These are phyloP conservation scores for Aricia artaxerxes DNA, from an alignment of 2,888 invertebrate species.

Conservation along the genomic window DNA sequence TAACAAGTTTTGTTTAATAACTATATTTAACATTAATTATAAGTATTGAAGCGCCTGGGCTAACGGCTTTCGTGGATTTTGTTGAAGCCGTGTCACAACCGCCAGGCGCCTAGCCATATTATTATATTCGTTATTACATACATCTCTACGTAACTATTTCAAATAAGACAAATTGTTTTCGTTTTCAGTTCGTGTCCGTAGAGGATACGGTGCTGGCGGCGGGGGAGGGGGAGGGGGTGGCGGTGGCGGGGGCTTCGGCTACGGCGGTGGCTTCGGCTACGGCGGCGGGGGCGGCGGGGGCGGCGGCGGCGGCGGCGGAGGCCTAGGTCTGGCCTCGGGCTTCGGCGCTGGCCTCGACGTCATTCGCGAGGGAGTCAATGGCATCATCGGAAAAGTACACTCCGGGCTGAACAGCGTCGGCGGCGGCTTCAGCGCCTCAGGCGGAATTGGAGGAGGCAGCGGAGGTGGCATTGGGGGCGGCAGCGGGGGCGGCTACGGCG, in stretches of 20 bases:
- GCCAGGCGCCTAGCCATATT: background rate
- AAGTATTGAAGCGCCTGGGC: background rate
- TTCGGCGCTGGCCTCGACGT: constrained; percentile 51
- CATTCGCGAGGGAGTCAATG: constrained; percentile 55
- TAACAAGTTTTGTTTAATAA: too few relatives aligned
- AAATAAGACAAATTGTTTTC: constrained; percentile 32
- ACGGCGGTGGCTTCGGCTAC: constrained; percentile 41
- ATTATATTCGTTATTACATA: too few relatives aligned
- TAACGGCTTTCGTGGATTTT: background rate
- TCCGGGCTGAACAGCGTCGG: constrained; percentile 46
- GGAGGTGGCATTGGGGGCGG: constrained; percentile 40
- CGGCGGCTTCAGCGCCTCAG: constrained; percentile 39
- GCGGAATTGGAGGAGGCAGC: constrained; percentile 40
- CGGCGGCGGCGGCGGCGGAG: constrained; percentile 37
- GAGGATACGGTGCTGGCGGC: constrained; percentile 49
- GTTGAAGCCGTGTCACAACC: background rate
- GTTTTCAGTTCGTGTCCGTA: constrained; percentile 60
- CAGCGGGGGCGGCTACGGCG: constrained; percentile 40
- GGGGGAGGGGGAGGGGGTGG: constrained; percentile 50
- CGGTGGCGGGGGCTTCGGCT: constrained; percentile 44
- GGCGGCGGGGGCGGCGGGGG: constrained; percentile 33
- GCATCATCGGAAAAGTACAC: constrained; percentile 56
- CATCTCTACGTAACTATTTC: too few relatives aligned
- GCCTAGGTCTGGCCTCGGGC: constrained; percentile 38
- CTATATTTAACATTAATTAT: too few relatives aligned